Base-by-base conservation (phyloP, 2,797 vertebrate species). In the Steatocranus sp. region DNA sequence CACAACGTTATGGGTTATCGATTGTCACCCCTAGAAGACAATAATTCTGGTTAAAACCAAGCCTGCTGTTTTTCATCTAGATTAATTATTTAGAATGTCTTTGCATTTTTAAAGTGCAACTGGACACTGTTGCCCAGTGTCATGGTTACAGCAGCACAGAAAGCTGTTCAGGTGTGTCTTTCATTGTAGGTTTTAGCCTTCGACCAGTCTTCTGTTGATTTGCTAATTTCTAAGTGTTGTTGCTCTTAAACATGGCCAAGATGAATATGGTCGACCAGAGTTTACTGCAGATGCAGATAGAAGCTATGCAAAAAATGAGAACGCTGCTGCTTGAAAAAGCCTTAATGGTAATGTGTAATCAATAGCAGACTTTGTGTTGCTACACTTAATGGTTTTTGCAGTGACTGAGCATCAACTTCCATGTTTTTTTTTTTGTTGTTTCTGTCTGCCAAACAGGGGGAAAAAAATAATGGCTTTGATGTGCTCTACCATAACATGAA, bases 401-500 rank as follows among this genome's bases (percentile, higher is more conserved):
- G 7, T 79, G 32, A 79, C 78, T 88, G 9, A 91, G 80, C 25
- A 27, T 66, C 36, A 30, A n/a, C 68, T 48, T 1, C 43, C 5
- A n/a, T 1, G 0, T 34, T 27, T 61, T 36, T 34, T 23, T 30
- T 34, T 2, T n/a, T n/a, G n/a, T n/a, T 88, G 51, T 15, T 85
- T 61, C 68, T 88, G 32, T 93, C 68, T 88, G 18, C 74, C 30
- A 38, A 50, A 8, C 93, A 99, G 98, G 98, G 98, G 58, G 98
- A 99, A 92, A 98, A 98, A 92, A 99, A 99, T 90, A 98, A 96
- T 98, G 98, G 98, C 89, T 99, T 99, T 86, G 97, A 99, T 83
- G 97, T 99, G 66, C 97, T 99, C 36, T 99, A 99, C 94, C 98
- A 99, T 86, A 99, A 99, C 93, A 99, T 99, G 98, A 99, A 99